Percentiles rank a stretch among this genome's conserved stretches.
These are phyloP conservation scores for Onychomys torridus DNA, from an alignment of 2,797 vertebrate species.

Conservation along the genomic window DNA sequence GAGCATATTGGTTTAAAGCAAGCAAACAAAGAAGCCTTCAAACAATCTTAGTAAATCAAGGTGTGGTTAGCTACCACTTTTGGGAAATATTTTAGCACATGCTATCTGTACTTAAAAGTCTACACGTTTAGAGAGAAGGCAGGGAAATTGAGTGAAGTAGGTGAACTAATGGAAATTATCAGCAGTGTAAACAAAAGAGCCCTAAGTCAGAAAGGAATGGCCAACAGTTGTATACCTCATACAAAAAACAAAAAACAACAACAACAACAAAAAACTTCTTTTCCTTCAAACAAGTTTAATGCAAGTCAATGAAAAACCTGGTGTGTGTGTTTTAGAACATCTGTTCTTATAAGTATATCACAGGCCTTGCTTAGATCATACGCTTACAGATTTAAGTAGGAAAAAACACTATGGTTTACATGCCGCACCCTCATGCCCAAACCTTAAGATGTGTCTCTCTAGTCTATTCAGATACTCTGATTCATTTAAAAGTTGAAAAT, in stretches of 20 bases:
- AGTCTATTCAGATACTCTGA: not conserved
- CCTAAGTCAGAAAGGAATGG: constrained; percentile 83
- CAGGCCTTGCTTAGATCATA: not conserved
- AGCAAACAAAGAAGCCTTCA: constrained; percentile 77
- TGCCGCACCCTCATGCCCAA: not conserved
- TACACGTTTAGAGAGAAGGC: constrained; percentile 90
- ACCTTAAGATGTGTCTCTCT: not conserved
- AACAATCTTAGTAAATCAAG: constrained; percentile 84
- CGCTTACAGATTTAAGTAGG: not conserved
- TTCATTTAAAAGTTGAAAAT: not conserved
- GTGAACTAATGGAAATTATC: constrained; percentile 92
- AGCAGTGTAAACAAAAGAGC: constrained; percentile 85
- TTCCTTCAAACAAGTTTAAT: constrained; percentile 67
- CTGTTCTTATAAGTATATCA: not conserved
- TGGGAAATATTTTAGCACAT: constrained; percentile 89
- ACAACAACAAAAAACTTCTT: not conserved
- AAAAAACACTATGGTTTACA: not conserved
- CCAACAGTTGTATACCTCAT: constrained; percentile 80
- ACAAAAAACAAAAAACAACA: not conserved
- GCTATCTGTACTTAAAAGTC: constrained; percentile 91
- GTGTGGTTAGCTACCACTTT: constrained; percentile 91
- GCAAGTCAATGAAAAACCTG: constrained; percentile 30
- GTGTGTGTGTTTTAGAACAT: not conserved
- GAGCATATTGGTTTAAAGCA: constrained; percentile 78
- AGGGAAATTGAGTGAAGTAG: constrained; percentile 93